Base-by-base conservation (phyloP, 2,888 invertebrate species). In the Drosophila testacea region DNA sequence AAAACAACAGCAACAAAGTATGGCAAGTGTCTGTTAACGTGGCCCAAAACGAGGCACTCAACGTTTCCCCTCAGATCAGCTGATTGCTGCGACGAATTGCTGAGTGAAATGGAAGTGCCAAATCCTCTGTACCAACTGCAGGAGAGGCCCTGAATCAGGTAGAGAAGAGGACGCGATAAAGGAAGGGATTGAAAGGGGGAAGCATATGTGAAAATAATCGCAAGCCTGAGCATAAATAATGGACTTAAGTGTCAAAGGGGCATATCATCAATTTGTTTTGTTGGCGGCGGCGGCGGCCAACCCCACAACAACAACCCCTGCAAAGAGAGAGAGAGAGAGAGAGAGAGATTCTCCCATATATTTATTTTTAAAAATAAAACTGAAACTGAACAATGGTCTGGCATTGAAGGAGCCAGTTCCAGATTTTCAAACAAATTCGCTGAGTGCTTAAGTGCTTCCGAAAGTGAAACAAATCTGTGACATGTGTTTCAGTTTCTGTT, bases 401-500 rank as follows among this genome's bases (percentile, higher is more conserved):
- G 60, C 84, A 86, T 81, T 82, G 84, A 81, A 73, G 83, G 62
- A 54, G 56, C 32, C 79, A 56, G 55, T 67, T 69, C 55, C 48
- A 64, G 64, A 63, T 68, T 73, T 76, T 74, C 76, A 86, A 88
- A 90, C 90, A 91, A 90, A 90, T 90, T 90, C 87, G 89, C 88
- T 90, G 90, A 90, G 90, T 91, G 90, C 90, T 87, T 87, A 87
- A 87, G 87, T 90, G 91, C 91, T 91, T 91, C 91, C 90, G 90
- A 88, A 89, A 88, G 83, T 82, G 90, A 90, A 91, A 91, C 91
- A 91, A 91, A 91, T 91, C 91, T 91, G 91, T 90, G 91, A 91
- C 91, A 91, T 91, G 90, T 91, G 91, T 91, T 91, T 76, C 88
- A 70, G 79, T 73, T 70, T 64, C 69, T 42, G 42, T 59, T 32